phyloP scores from a whole-genome alignment of 2,888 invertebrate species.

The Minunthozetes semirufus region DNA sequence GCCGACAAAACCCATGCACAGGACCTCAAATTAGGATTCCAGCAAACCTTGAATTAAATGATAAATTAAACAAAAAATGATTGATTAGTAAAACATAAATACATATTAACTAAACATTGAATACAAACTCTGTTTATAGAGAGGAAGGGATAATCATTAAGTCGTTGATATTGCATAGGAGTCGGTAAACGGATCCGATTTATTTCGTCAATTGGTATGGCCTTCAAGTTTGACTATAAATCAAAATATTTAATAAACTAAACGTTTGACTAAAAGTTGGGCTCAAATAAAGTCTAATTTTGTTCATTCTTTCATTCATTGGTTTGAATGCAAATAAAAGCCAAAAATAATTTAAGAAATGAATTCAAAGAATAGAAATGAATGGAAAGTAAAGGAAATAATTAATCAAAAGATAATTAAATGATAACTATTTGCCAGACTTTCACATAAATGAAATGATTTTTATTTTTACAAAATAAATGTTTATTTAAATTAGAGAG shows the following conservation, averaged over 20 bases:
- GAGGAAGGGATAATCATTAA: constrained; percentile 49
- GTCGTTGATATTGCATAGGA: constrained; percentile 43
- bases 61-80: constrained; percentile 14
- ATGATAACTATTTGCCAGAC: not conserved
- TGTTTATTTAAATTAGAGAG: not conserved
- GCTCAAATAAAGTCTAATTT: not conserved
- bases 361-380: not conserved
- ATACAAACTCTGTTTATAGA: constrained; percentile 48
- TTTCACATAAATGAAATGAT: not conserved
- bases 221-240: constrained; percentile 23
- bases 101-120: not conserved
- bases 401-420: not conserved
- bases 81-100: not conserved
- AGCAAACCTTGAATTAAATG: constrained; percentile 45
- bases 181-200: constrained; percentile 16
- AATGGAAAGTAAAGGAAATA: not conserved
- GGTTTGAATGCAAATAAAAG: not conserved
- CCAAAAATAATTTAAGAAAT: not conserved
- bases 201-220: constrained; percentile 12
- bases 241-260: constrained; percentile 2
- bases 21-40: constrained; percentile 53
- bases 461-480: not conserved
- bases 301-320: not conserved
- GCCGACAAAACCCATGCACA: constrained; percentile 51
- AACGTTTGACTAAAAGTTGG: not conserved